Conservation (phyloP, 2,113 vertebrate species). For the Chunga burmeisteri region DNA sequence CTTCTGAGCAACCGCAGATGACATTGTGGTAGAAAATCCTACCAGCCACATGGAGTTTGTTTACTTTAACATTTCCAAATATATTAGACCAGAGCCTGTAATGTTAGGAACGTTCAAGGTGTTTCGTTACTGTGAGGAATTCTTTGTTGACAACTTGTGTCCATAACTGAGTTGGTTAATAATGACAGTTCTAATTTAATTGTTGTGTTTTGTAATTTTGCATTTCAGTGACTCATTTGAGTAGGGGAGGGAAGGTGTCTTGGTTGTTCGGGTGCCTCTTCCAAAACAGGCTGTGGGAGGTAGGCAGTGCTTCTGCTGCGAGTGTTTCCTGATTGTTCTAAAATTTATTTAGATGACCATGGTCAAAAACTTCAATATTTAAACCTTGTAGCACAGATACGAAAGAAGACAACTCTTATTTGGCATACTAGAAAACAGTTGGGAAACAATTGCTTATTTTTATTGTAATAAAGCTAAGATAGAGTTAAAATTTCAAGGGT, state of each 20-base stretch:
- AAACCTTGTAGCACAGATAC: background rate
- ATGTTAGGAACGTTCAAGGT: background rate
- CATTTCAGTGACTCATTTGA: background rate
- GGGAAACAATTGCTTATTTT: background rate
- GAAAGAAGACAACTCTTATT: background rate
- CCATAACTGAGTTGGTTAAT: background rate
- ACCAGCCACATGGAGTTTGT: rapidly evolving
- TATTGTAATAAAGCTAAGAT: background rate
- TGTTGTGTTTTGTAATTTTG: background rate
- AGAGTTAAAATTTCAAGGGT: background rate
- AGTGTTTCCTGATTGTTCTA: background rate
- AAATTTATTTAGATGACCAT: background rate
- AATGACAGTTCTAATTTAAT: background rate
- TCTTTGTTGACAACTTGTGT: background rate
- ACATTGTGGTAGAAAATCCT: background rate
- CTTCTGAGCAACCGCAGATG: background rate
- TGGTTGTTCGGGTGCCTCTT: background rate
- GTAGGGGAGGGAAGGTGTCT: background rate
- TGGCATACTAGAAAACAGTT: background rate
- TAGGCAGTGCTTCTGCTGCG: background rate
- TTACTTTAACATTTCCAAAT: background rate
- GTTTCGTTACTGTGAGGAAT: background rate
- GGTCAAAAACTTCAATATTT: background rate
- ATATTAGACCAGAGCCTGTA: background rate
- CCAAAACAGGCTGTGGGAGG: background rate